Percentiles rank a stretch among this genome's conserved stretches.
These are phyloP conservation scores for Pristionchus exspectatus DNA, from an alignment of 2,888 invertebrate genomes.

Conservation along the genomic window DNA sequence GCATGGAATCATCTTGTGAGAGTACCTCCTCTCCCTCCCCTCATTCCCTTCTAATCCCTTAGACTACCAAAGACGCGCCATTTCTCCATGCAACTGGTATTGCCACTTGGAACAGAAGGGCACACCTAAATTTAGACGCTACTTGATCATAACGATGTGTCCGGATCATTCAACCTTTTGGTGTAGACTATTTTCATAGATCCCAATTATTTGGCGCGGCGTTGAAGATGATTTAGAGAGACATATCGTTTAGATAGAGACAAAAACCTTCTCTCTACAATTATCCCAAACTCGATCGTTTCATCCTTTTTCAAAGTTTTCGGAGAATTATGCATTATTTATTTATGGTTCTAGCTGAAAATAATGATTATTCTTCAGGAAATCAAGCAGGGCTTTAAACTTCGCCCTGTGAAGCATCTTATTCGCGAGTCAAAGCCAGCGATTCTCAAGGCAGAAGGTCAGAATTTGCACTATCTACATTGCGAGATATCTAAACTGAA, in stretches of 20 bases:
- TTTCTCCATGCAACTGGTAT: conserved; percentile 14
- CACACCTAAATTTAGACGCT: not conserved
- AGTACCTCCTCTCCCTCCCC: not conserved
- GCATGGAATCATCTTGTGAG: not conserved
- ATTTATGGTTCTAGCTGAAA: not conserved
- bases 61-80: conserved; percentile 4
- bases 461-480: not conserved
- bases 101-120: not conserved
- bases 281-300: not conserved
- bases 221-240: not conserved
- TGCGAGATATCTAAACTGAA: too few species aligned
- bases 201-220: not conserved
- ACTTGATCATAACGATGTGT: not conserved
- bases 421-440: conserved; percentile 33
- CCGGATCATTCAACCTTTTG: not conserved
- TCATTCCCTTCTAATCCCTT: conserved; percentile 19
- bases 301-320: not conserved
- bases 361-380: not conserved
- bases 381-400: conserved; percentile 51
- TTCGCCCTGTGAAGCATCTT: conserved; percentile 45
- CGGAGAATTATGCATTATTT: not conserved
- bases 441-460: conserved; percentile 25
- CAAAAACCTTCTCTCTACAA: not conserved
- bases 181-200: not conserved
- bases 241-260: not conserved